phyloP scores from a whole-genome alignment of 2,888 invertebrate species.

The Spicauda simplicius region DNA sequence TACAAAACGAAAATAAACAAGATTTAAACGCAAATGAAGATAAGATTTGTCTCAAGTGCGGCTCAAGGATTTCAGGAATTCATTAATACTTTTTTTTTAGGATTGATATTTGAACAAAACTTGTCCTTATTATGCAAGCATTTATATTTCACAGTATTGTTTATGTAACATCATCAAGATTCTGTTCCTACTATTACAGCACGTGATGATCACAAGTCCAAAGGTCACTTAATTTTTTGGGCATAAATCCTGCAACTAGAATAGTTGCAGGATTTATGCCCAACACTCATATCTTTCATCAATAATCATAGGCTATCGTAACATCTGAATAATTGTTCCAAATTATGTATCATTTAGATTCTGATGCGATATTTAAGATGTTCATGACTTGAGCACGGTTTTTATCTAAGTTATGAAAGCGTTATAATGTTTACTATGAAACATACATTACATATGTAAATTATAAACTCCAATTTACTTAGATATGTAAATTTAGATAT shows the following conservation, averaged over 20 bases:
- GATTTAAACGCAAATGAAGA: constrained; percentile 19
- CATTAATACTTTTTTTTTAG: neutral
- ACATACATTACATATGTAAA: constrained; percentile 14
- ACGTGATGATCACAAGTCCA: too few relatives aligned
- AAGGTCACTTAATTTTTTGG: neutral
- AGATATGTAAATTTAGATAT: constrained; percentile 4
- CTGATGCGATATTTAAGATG: neutral
- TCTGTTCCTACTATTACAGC: too few relatives aligned
- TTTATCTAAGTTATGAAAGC: neutral
- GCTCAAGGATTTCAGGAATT: neutral
- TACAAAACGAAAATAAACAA: constrained; percentile 28
- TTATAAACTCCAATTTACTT: neutral
- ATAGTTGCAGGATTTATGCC: too few relatives aligned
- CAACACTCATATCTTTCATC: neutral
- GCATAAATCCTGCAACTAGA: too few relatives aligned
- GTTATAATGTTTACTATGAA: constrained; percentile 7
- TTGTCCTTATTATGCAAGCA: neutral
- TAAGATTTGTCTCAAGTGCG: constrained; percentile 1
- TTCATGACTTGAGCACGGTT: neutral
- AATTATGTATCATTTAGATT: neutral
- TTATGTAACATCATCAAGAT: too few relatives aligned
- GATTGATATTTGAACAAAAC: neutral
- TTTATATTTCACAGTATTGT: neutral
- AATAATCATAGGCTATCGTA: neutral
- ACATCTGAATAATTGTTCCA: neutral